phyloP scores from a whole-genome alignment of 2,113 vertebrate genomes.

The Psittacula cyanocephala region DNA sequence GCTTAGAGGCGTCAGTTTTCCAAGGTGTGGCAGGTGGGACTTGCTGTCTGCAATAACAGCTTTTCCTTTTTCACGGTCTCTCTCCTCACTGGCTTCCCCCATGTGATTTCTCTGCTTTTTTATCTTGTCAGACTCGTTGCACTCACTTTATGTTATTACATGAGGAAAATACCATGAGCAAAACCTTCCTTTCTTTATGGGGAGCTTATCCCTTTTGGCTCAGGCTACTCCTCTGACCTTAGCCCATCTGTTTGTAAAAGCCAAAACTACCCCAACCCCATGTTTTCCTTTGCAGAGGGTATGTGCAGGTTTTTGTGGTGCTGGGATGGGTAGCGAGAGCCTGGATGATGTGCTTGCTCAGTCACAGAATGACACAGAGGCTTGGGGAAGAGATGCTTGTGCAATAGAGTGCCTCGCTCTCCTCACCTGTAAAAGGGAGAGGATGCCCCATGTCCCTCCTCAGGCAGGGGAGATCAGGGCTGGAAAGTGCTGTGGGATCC shows the following conservation, averaged over 20 bases:
- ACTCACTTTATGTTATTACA: not conserved
- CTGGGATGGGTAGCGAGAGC: not conserved
- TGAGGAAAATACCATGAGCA: not conserved
- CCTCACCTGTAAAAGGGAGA: not conserved
- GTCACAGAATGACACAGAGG: not conserved
- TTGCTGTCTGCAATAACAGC: not conserved
- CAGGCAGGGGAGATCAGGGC: rapidly evolving
- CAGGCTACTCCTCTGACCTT: not conserved
- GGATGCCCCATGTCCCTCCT: not conserved
- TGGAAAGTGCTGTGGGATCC: not conserved
- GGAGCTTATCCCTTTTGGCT: not conserved
- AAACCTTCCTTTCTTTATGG: not conserved
- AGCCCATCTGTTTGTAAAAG: not conserved
- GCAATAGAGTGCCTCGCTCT: rapidly evolving
- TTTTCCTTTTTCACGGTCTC: rapidly evolving
- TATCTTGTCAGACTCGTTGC: not conserved
- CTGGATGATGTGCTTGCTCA: not conserved
- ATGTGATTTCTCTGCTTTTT: not conserved
- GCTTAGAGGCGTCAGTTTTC: rapidly evolving
- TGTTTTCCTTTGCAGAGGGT: not conserved
- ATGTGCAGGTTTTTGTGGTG: not conserved
- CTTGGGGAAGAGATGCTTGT: not conserved
- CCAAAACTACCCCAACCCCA: not conserved
- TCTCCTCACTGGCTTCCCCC: not conserved
- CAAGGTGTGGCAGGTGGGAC: not conserved